Evolutionary conservation across 2,797 vertebrate genomes (phyloP).

Genomic region (Cuniculus paca): DNA sequence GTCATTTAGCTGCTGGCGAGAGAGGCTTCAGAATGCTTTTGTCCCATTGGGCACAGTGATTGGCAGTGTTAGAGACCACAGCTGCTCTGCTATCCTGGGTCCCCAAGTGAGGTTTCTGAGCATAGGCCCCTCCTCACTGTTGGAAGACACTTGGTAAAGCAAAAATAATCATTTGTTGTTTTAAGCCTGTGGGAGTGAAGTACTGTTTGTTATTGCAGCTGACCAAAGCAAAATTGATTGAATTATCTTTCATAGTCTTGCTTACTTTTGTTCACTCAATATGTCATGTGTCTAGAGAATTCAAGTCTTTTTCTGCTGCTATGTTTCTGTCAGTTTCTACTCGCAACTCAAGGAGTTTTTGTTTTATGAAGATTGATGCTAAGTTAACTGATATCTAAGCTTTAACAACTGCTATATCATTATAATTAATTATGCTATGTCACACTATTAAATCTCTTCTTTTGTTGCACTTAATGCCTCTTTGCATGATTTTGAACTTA

Average conservation of each 20-base stretch:
- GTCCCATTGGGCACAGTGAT: background rate
- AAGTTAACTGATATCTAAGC: background rate
- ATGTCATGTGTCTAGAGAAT: background rate
- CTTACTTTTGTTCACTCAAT: background rate
- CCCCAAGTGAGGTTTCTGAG: background rate
- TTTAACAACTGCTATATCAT: background rate
- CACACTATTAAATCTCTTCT: background rate
- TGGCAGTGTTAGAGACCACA: background rate
- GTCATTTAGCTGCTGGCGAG: background rate
- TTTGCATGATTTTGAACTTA: conserved; percentile 13
- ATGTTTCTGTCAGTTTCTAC: background rate
- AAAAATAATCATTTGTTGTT: background rate
- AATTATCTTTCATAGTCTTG: background rate
- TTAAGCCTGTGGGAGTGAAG: background rate
- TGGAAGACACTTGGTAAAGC: background rate
- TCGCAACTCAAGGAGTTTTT: conserved; percentile 8
- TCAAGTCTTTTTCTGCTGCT: background rate
- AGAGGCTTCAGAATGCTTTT: background rate
- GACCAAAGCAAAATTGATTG: background rate
- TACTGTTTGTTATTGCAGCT: background rate
- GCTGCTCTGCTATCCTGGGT: background rate
- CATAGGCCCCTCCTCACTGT: background rate
- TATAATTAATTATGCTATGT: background rate
- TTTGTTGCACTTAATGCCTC: background rate
- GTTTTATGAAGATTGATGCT: conserved; percentile 10